These are phyloP conservation scores for Ceratitis capitata DNA, from an alignment of 1,140 invertebrate species.

Conservation along the genomic window DNA sequence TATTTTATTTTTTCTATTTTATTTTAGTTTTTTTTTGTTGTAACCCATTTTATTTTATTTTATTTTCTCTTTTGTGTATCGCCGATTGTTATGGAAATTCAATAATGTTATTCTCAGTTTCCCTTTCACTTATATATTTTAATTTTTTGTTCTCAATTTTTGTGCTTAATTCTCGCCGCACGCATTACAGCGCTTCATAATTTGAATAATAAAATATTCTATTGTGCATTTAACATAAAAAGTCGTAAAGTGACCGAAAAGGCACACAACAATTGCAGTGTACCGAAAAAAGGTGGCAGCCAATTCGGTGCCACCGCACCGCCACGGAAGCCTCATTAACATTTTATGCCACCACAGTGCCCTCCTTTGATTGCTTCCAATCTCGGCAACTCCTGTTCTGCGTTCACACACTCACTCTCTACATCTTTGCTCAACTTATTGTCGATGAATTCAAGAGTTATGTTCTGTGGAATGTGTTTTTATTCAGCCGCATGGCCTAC, in stretches of 20 bases:
- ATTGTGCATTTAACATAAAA: constrained; percentile 32
- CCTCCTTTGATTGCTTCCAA: background rate
- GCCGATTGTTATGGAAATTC: background rate
- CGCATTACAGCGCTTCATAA: background rate
- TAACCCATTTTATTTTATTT: too few species aligned
- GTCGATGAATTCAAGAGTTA: background rate
- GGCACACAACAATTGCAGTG: background rate
- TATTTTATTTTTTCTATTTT: too few species aligned
- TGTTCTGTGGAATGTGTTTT: background rate
- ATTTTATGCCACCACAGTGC: background rate
- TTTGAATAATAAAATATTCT: constrained; percentile 36
- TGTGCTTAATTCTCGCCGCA: background rate
- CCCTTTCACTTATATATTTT: too few species aligned
- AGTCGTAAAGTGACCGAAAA: background rate
- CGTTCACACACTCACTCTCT: background rate
- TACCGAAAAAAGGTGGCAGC: constrained; percentile 20
- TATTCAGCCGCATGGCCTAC: constrained; percentile 2
- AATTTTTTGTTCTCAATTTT: background rate
- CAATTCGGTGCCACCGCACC: too few species aligned
- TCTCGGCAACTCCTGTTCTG: constrained; percentile 14
- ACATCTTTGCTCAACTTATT: background rate
- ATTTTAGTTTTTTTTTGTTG: too few species aligned
- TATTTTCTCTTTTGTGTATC: background rate
- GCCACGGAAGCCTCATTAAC: background rate
- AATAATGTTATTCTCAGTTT: background rate